These are phyloP conservation scores for Ammodytes marinus DNA, from an alignment of 2,113 vertebrate genomes.

Conservation along the genomic window DNA sequence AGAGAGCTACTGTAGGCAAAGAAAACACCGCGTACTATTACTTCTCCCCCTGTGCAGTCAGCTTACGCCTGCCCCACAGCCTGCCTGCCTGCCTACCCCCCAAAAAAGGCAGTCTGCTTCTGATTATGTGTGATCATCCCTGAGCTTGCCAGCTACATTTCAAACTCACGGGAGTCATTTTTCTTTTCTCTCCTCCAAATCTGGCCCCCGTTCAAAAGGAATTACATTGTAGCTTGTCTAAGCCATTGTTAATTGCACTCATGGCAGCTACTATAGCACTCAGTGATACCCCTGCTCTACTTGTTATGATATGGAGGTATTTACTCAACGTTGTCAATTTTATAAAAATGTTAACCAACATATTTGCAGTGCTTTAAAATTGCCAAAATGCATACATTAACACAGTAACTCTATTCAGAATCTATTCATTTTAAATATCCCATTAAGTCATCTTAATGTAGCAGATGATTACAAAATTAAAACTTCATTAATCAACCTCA, in stretches of 20 bases:
- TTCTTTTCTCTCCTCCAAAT: conserved; percentile 49
- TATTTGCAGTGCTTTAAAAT: not conserved
- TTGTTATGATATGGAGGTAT: conserved; percentile 30
- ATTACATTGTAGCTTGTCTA: conserved; percentile 74
- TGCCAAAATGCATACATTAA: conserved; percentile 28
- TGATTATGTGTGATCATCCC: conserved; percentile 83
- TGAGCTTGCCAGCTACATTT: conserved; percentile 73
- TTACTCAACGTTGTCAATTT: conserved; percentile 37
- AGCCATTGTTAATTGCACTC: conserved; percentile 71
- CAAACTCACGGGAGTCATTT: conserved; percentile 66
- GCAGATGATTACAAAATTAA: conserved; percentile 20
- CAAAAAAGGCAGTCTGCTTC: conserved; percentile 76
- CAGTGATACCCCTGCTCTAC: conserved; percentile 38
- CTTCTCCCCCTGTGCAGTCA: conserved; percentile 67
- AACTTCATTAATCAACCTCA: conserved; percentile 25
- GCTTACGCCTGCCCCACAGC: conserved; percentile 60
- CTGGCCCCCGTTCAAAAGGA: conserved; percentile 73
- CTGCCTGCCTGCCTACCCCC: conserved; percentile 36
- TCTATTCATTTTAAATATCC: conserved; percentile 15
- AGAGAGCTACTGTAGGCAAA: conserved; percentile 82
- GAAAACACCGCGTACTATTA: conserved; percentile 79
- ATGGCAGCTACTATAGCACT: conserved; percentile 46
- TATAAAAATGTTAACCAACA: conserved; percentile 21
- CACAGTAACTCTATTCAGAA: conserved; percentile 1
- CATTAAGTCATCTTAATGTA: conserved; percentile 28